Conservation (phyloP, 2,113 vertebrate genomes). For the Stictonetta naevosa region DNA sequence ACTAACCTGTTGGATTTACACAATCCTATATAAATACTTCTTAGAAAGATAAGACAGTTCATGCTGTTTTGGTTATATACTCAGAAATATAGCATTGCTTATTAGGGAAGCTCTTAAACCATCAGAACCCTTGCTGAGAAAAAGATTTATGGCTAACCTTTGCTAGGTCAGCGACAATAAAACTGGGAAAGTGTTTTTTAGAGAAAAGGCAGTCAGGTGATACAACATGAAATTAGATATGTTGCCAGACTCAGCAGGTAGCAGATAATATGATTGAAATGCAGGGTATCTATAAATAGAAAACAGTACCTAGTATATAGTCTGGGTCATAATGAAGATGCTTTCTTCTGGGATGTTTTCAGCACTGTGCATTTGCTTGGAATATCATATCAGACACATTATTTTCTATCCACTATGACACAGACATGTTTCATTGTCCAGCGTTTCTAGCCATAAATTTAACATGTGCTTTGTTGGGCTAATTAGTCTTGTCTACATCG, state of each 20-base stretch:
- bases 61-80: neutral
- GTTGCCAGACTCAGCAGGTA: conserved; percentile 52
- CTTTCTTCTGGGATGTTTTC: neutral
- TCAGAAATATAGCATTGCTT: conserved; percentile 20
- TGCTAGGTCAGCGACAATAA: conserved; percentile 59
- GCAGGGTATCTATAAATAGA: conserved; percentile 36
- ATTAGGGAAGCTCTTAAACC: conserved; percentile 50
- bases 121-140: conserved; percentile 59
- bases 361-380: neutral
- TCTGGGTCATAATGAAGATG: neutral
- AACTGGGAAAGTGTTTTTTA: conserved; percentile 22
- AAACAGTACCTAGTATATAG: neutral
- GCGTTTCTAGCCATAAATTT: neutral
- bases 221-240: conserved; percentile 62
- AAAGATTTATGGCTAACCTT: conserved; percentile 70
- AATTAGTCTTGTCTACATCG: neutral
- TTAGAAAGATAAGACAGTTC: conserved; percentile 4
- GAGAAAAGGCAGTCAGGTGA: conserved; percentile 55
- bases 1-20: neutral
- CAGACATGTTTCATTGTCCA: neutral
- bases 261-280: conserved; percentile 57
- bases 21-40: conserved; percentile 1
- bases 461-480: neutral
- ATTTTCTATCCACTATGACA: neutral
- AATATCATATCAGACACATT: neutral